phyloP scores from a whole-genome alignment of 2,113 vertebrate species.

The Pterocles orientalis region DNA sequence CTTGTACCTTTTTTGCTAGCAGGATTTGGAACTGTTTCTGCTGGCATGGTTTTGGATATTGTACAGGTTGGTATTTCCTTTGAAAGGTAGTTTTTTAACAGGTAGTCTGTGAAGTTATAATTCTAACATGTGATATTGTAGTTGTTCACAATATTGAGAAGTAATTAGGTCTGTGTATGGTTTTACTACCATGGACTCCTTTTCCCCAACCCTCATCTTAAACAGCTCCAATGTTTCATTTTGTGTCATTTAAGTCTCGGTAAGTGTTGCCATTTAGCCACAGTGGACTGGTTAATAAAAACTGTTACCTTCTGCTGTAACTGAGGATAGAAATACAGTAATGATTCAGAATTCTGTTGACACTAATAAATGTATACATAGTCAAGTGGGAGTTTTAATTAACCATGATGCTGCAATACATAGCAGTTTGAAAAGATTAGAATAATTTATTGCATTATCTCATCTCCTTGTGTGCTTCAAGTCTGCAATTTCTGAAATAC shows the following conservation, averaged over 20 bases:
- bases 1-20: constrained; percentile 92
- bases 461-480: neutral
- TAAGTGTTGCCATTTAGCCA: neutral
- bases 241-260: neutral
- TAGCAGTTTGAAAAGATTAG: neutral
- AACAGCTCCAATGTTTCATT: neutral
- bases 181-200: neutral
- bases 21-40: constrained; percentile 95
- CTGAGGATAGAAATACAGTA: neutral
- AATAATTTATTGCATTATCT: neutral
- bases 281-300: neutral
- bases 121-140: neutral
- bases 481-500: neutral
- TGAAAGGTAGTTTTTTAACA: neutral
- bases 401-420: neutral
- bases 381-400: neutral
- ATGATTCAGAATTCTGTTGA: neutral
- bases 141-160: neutral
- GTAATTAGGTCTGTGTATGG: neutral
- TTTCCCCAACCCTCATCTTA: neutral
- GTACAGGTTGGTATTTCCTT: constrained; percentile 86
- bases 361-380: neutral
- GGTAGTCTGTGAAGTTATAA: neutral
- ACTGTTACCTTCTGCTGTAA: neutral
- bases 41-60: constrained; percentile 96